These are phyloP conservation scores for Vanessa atalanta DNA, from an alignment of 1,140 invertebrate species.

Conservation along the genomic window DNA sequence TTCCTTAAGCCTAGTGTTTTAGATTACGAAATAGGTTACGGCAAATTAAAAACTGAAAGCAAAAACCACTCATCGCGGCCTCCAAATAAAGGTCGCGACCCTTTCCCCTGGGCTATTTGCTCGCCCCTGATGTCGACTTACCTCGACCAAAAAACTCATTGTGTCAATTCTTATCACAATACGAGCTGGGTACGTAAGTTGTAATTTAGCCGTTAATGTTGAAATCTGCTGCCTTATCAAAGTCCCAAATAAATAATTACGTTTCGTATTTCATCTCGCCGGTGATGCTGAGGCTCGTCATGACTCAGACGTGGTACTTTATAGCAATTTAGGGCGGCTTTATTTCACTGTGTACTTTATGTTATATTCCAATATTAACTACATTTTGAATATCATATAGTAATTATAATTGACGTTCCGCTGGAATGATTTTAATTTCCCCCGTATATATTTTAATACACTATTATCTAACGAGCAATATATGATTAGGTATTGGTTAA, in stretches of 20 bases:
- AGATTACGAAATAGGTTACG: slow-evolving; percentile 36
- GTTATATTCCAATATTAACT: background rate
- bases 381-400: background rate
- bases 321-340: slow-evolving; percentile 24
- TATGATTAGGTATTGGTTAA: too few relatives aligned
- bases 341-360: slow-evolving; percentile 17
- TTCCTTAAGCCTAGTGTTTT: slow-evolving; percentile 3
- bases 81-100: slow-evolving; percentile 72
- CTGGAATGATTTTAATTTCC: too few relatives aligned
- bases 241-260: slow-evolving; percentile 34
- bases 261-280: slow-evolving; percentile 26
- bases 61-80: slow-evolving; percentile 48
- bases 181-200: slow-evolving; percentile 30
- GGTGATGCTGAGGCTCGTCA: slow-evolving; percentile 5
- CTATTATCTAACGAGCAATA: too few relatives aligned
- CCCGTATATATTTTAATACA: too few relatives aligned
- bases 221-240: slow-evolving; percentile 37
- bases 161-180: slow-evolving; percentile 61
- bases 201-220: slow-evolving; percentile 35
- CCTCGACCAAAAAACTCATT: slow-evolving; percentile 67
- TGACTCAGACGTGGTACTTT: slow-evolving; percentile 14
- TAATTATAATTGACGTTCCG: slow-evolving; percentile 1
- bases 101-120: slow-evolving; percentile 67
- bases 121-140: slow-evolving; percentile 62
- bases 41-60: slow-evolving; percentile 46